Evolutionary conservation across 2,888 invertebrate genomes (phyloP).

Genomic region (Orthosia gracilis): DNA sequence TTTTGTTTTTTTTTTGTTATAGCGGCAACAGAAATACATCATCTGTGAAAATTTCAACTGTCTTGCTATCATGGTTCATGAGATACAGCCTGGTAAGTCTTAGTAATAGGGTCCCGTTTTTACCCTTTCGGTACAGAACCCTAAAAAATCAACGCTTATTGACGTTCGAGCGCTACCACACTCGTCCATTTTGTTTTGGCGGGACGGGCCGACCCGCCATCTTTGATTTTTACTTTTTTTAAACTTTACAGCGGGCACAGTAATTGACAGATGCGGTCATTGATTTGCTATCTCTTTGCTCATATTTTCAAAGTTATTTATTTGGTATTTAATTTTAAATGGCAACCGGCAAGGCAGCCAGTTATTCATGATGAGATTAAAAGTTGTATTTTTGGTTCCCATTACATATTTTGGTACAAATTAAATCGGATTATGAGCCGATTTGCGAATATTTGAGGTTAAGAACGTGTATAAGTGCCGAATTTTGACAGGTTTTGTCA

Average conservation of each 20-base stretch:
- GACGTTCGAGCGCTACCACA: slow-evolving; percentile 65
- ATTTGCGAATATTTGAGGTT: too few relatives aligned
- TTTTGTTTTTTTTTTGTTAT: too few relatives aligned
- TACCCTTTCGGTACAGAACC: too few relatives aligned
- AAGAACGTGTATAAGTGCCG: too few relatives aligned
- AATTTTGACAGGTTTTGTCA: too few relatives aligned
- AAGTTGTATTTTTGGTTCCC: slow-evolving; percentile 38
- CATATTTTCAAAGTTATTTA: slow-evolving; percentile 72
- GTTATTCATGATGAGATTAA: slow-evolving; percentile 62
- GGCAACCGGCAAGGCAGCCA: slow-evolving; percentile 73
- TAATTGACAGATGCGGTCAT: slow-evolving; percentile 80
- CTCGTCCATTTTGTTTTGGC: slow-evolving; percentile 67
- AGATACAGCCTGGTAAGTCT: too few relatives aligned
- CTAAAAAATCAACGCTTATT: slow-evolving; percentile 55
- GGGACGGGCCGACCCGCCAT: slow-evolving; percentile 62
- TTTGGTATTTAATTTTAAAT: slow-evolving; percentile 74
- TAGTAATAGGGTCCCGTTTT: too few relatives aligned
- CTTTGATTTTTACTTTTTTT: slow-evolving; percentile 65
- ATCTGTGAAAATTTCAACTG: too few relatives aligned
- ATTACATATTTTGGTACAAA: slow-evolving; percentile 60
- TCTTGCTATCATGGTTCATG: too few relatives aligned
- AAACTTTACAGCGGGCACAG: slow-evolving; percentile 65
- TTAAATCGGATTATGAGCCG: slow-evolving; percentile 46
- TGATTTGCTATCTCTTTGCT: slow-evolving; percentile 71
- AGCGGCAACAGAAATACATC: too few relatives aligned